Conservation (phyloP, 2,113 vertebrate species). For the Otus sunia region DNA sequence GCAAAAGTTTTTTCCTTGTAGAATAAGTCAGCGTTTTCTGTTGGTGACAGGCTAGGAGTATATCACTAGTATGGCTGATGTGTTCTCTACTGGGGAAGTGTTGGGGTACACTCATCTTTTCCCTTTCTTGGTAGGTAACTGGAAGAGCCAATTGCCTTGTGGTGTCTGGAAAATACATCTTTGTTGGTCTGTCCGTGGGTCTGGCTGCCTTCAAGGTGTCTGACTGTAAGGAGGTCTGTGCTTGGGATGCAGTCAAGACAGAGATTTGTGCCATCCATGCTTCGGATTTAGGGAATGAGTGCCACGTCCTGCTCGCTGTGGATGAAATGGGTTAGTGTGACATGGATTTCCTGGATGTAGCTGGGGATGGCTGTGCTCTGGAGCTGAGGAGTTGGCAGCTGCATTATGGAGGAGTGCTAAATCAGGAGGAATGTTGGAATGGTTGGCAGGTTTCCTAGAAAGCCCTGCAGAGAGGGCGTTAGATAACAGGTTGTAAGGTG, state of each 20-base stretch:
- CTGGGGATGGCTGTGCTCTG: not conserved
- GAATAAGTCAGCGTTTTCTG: not conserved
- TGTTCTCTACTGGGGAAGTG: not conserved
- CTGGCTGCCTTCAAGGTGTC: constrained; percentile 73
- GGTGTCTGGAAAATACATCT: constrained; percentile 75
- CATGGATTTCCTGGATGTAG: not conserved
- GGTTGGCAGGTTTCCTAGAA: not conserved
- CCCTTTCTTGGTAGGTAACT: constrained; percentile 71
- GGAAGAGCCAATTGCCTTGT: constrained; percentile 77
- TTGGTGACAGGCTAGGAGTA: not conserved
- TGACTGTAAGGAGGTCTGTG: constrained; percentile 14
- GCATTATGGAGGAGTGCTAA: not conserved
- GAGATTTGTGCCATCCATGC: constrained; percentile 78
- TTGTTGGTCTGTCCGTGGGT: constrained; percentile 76
- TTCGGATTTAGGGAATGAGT: constrained; percentile 48
- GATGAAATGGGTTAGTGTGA: constrained; percentile 84
- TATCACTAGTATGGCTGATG: not conserved
- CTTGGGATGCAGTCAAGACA: constrained; percentile 71
- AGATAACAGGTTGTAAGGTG: not conserved
- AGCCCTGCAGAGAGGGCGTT: not conserved
- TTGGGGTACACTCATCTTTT: not conserved
- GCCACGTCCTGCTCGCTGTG: constrained; percentile 74
- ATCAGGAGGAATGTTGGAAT: not conserved
- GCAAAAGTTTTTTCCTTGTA: not conserved
- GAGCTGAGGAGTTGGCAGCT: not conserved